A percentile compares a stretch with the other conserved stretches of the same genome.
Conservation (phyloP, 1,140 invertebrate species). For the Drosophila ironensis region DNA sequence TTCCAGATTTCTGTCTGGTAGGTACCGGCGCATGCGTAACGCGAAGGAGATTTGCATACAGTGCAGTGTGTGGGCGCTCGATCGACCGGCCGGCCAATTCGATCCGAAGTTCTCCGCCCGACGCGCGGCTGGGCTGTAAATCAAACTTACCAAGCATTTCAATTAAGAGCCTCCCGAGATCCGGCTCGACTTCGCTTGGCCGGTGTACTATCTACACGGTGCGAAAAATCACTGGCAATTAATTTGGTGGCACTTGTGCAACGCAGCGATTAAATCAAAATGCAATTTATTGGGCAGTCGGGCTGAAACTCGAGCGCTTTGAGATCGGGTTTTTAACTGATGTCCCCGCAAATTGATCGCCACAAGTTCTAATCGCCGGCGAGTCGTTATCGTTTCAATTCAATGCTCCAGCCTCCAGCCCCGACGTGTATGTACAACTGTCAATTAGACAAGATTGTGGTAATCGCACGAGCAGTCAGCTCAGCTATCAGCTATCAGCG, state of each 20-base stretch:
- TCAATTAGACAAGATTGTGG: constrained; percentile 43
- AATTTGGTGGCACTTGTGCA: constrained; percentile 56
- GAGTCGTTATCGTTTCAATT: constrained; percentile 30
- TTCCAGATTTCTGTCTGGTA: constrained; percentile 3
- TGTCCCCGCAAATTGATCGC: constrained; percentile 54
- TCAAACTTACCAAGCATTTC: constrained; percentile 36
- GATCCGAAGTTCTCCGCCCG: constrained; percentile 14
- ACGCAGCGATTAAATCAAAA: constrained; percentile 44
- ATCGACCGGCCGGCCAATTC: background rate
- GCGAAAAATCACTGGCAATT: constrained; percentile 59
- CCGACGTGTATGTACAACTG: constrained; percentile 29
- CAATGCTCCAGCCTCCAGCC: constrained; percentile 10
- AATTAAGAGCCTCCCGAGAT: constrained; percentile 39
- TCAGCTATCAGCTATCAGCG: background rate
- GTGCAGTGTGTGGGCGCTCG: constrained; percentile 52
- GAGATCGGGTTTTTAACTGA: constrained; percentile 36
- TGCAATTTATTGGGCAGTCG: constrained; percentile 43
- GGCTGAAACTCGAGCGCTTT: constrained; percentile 28
- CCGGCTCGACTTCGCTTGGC: constrained; percentile 13
- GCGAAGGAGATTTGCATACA: constrained; percentile 57
- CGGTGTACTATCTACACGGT: constrained; percentile 27
- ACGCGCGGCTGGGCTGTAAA: constrained; percentile 18
- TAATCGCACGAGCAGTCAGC: background rate
- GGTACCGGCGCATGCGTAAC: constrained; percentile 44
- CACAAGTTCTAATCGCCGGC: constrained; percentile 42